phyloP scores from a whole-genome alignment of 1,140 invertebrate genomes.

The Pseudomyrmex gracilis region DNA sequence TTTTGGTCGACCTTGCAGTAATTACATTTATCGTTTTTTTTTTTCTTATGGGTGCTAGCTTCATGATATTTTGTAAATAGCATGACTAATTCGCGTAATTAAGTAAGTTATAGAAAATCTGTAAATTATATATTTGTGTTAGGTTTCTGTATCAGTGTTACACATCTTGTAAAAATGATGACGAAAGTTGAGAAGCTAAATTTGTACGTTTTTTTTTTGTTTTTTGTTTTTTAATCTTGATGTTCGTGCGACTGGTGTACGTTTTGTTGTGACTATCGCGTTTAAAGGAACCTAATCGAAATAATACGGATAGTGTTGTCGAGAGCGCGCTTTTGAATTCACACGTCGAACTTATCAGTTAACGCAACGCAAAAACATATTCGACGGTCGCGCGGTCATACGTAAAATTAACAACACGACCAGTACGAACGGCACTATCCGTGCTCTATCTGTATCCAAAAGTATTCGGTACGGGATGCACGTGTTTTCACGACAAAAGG shows the following conservation, averaged over 20 bases:
- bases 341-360: slow-evolving; percentile 18
- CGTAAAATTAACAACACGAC: slow-evolving; percentile 11
- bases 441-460: slow-evolving; percentile 14
- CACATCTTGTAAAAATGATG: slow-evolving; percentile 24
- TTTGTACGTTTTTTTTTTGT: neutral
- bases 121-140: slow-evolving; percentile 19
- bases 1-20: neutral
- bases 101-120: slow-evolving; percentile 5
- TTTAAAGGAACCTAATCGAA: neutral
- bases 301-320: neutral
- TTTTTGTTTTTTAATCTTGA: slow-evolving; percentile 6
- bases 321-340: neutral
- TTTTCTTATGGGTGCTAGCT: slow-evolving; percentile 3
- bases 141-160: slow-evolving; percentile 17
- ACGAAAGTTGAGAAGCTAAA: neutral
- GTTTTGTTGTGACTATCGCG: slow-evolving; percentile 14
- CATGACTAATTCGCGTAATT: slow-evolving; percentile 39
- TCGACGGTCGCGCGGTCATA: slow-evolving; percentile 13
- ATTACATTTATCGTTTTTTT: slow-evolving; percentile 28
- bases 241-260: neutral
- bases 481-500: slow-evolving; percentile 20
- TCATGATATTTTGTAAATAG: slow-evolving; percentile 38
- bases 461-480: slow-evolving; percentile 36
- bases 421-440: neutral
- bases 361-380: slow-evolving; percentile 16